Evolutionary conservation across 1,140 invertebrate species (phyloP).

Genomic region (Cydia pomonella): DNA sequence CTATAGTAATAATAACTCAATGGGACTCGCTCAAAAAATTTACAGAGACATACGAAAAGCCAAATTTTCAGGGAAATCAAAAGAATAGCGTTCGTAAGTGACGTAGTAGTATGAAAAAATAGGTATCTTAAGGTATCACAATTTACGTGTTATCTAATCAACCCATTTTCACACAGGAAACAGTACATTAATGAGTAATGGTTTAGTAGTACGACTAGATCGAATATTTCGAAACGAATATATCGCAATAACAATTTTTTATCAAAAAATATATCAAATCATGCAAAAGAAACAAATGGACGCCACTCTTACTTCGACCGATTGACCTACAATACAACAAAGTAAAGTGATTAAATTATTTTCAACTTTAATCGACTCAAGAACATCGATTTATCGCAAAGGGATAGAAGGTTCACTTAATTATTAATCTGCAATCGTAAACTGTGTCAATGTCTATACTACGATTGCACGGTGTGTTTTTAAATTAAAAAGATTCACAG

Average conservation of each 20-base stretch:
- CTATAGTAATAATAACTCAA: too few species aligned
- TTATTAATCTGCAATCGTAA: slow-evolving; percentile 6
- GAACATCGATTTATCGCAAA: slow-evolving; percentile 10
- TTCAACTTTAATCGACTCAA: neutral
- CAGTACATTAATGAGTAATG: neutral
- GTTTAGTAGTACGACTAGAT: neutral
- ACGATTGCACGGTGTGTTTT: neutral
- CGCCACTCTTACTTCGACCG: neutral
- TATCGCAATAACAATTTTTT: neutral
- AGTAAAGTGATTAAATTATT: neutral
- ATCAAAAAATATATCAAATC: neutral
- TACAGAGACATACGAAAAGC: too few species aligned
- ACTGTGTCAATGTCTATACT: neutral
- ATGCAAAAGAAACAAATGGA: neutral
- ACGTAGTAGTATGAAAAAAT: neutral
- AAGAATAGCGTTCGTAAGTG: too few species aligned
- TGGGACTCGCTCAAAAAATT: too few species aligned
- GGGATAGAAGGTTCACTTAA: neutral
- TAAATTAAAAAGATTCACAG: too few species aligned
- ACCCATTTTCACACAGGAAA: neutral
- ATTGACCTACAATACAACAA: slow-evolving; percentile 1
- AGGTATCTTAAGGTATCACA: neutral
- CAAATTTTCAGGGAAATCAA: too few species aligned
- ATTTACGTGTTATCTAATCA: neutral
- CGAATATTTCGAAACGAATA: neutral